Base-by-base conservation (phyloP, 1,140 invertebrate genomes). In the Bombus consobrinus region DNA sequence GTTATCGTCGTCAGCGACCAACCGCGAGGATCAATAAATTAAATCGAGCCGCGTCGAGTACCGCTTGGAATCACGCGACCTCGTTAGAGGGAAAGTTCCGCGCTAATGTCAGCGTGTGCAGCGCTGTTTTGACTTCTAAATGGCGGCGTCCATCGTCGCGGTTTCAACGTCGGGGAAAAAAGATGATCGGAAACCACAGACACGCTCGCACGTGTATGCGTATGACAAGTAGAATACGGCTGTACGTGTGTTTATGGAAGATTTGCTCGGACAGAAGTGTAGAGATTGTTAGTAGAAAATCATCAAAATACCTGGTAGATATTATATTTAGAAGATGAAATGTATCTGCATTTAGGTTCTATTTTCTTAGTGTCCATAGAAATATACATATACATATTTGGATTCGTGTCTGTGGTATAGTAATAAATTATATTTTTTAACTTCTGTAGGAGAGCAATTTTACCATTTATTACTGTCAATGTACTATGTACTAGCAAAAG, bases 11-110 rank as follows among this genome's bases (percentile, higher is more conserved):
- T 32, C 13, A 39, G 57, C 62, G 79, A 78, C 59, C 53, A 62
- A 59, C 62, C 77, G 57, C 64, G 83, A 59, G 75, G 81, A 87
- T 90, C 89, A 81, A 90, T 90, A 89, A 79, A 82, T 80, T 89
- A 90, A 90, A 87, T 87, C 80, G 78, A 88, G 47, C 87, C 83
- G 18, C 37, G n/a, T 47, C 41, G 71, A 28, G 62, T 47, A 62
- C 25, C 28, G 59, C 41, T 79, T 81, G 80, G 79, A 89, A 89
- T 81, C 75, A 76, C 83, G 43, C 83, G 83, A 85, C 83, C 83
- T 85, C 83, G 66, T 85, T 85, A 85, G 68, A 80, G 83, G 83
- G 83, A 85, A 85, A 85, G 83, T 85, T 47, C 32, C 68, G 68
- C 18, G 83, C 68, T 80, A 85, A 85, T 80, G 83, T 85, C 77